Evolutionary conservation across 2,888 invertebrate genomes (phyloP), one percentile per base, ranked within the genome.

Genomic region (Agrilus mali): DNA sequence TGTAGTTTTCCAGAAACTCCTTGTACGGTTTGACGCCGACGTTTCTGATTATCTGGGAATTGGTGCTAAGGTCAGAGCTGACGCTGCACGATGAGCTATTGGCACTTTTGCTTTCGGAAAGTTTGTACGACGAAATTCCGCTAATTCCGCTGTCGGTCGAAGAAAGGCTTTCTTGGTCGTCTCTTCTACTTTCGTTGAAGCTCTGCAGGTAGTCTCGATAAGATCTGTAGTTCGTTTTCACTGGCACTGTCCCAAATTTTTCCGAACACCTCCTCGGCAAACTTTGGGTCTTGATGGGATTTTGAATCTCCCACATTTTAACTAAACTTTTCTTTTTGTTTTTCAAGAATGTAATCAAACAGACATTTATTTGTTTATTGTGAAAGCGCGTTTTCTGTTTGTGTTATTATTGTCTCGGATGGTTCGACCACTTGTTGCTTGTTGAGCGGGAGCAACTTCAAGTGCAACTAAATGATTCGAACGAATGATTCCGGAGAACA

Each of bases 221-320:
- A 39, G 61, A 60, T 45, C 58, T 61, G 49, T 63, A 63, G n/a
- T 47, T 45, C 1, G 53, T 53, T 35, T 50, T 54, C 43, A 50
- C 17, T 36, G 32, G 14, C 31, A 35, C 35, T 35, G 38, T 12
- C 10, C 27, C 27, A 27, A 27, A 27, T 27, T 27, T 27, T 27
- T 27, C 27, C 27, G 27, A 27, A 27, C 4, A 41, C 14, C 39
- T 43, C 16, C 36, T 36, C 22, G 20, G 38, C 40, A 62, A 66
- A 33, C 67, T 68, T 66, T 67, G 69, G 65, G 69, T 71, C 70
- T 71, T 69, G 70, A 69, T 71, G 67, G 65, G 59, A 52, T 61
- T 55, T 40, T 47, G 48, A 45, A 51, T 55, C 45, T 51, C 53
- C 54, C 50, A 46, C 51, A 54, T 43, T 31, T 12, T 38, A n/a